Evolutionary conservation across 2,113 vertebrate genomes (phyloP).

Genomic region (Phoxinus phoxinus): DNA sequence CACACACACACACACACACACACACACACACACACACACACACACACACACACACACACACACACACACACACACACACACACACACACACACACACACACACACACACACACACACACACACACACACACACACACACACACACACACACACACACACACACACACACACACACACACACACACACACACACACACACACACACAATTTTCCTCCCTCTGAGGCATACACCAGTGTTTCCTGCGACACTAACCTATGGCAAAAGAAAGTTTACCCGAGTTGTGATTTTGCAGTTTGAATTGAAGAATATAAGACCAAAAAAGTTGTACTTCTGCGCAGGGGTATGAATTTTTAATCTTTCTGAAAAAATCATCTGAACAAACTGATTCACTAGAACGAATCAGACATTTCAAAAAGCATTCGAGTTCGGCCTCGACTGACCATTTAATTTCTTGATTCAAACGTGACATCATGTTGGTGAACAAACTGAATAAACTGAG

Average conservation of each 20-base stretch:
- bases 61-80: slow-evolving; percentile 1
- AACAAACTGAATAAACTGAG: neutral
- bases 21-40: neutral
- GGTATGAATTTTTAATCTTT: too few relatives aligned
- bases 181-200: neutral
- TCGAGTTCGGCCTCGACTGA: neutral
- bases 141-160: neutral
- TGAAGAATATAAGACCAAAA: too few relatives aligned
- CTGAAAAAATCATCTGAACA: neutral
- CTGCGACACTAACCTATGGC: neutral
- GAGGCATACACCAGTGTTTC: neutral
- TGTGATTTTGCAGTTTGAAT: neutral
- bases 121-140: neutral
- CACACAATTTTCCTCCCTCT: neutral
- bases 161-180: neutral
- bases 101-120: neutral
- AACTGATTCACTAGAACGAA: neutral
- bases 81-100: neutral
- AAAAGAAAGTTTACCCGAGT: neutral
- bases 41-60: neutral
- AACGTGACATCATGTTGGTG: neutral
- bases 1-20: neutral
- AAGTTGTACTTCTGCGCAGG: too few relatives aligned
- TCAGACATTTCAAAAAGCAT: neutral
- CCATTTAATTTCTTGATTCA: neutral